Evolutionary conservation across 2,113 vertebrate genomes (phyloP), one percentile per base, ranked within the genome.

Genomic region (Malurus cyaneus): DNA sequence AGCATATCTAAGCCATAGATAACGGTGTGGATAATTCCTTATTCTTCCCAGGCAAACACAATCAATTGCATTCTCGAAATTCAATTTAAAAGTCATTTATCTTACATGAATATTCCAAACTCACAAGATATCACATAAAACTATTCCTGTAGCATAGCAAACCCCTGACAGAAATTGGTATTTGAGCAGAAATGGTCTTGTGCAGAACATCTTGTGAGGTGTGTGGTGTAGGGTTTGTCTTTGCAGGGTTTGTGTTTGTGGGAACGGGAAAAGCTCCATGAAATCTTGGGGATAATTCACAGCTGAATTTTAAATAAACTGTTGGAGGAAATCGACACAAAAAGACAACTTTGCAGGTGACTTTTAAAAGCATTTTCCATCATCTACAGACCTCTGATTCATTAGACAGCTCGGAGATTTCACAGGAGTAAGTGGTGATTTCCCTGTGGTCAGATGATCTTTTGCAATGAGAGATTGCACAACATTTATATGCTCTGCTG

Each of bases 31-130:
- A 96, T 97, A 97, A 96, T 95, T 97, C 88, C 93, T 97, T 96
- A 96, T 95, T 96, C 95, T 96, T 97, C 76, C 62, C 84, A 94
- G 34, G 86, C 91, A 98, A 97, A 97, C 71, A 93, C 89, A 95
- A 96, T 95, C 94, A 94, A 96, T 52, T 77, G 91, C 87, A 90
- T 92, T 95, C 47, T 6, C 93, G 90, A 95, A 97, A 97, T 97
- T 97, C 96, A 97, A 97, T 97, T 97, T 97, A 72, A 94, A 98
- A 97, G 92, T 91, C 89, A 97, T 97, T 97, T 97, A 97, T 97
- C 95, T 94, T 89, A 95, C 76, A 94, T 96, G 94, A 97, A 97
- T 96, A 97, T 97, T 97, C 84, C 95, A 96, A 97, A 97, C 96
- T 94, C 96, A 94, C 82, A 91, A 94, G 90, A 89, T 93, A 93